Percentiles rank a stretch among this genome's conserved stretches.
These are phyloP conservation scores for Aricia artaxerxes DNA, from an alignment of 2,888 invertebrate genomes.

Conservation along the genomic window DNA sequence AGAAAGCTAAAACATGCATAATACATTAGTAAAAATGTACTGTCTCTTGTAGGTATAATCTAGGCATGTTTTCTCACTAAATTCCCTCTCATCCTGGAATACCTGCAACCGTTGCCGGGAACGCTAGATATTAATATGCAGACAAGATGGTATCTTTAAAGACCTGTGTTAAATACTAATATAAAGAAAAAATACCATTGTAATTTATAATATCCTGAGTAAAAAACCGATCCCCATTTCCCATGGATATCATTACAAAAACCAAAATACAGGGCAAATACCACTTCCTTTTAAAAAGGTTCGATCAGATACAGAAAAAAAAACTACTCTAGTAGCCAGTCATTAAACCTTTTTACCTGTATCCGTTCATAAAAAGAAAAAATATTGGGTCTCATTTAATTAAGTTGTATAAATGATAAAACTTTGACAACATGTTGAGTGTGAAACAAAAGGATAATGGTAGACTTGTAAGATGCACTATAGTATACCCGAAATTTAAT, in stretches of 20 bases:
- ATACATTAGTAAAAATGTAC: no score
- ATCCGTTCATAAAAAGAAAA: constrained; percentile 13
- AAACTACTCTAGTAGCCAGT: constrained; percentile 13
- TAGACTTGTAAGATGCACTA: background rate
- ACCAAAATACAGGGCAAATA: background rate
- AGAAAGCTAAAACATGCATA: no score
- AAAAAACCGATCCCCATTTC: background rate
- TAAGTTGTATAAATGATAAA: constrained; percentile 10
- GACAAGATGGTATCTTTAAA: no score
- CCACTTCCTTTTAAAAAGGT: background rate
- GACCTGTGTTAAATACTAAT: no score
- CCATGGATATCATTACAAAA: background rate
- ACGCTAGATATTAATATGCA: no score
- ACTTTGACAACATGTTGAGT: background rate
- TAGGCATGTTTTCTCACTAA: no score
- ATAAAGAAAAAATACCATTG: background rate
- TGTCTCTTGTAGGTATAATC: no score
- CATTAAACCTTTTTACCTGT: constrained; percentile 20
- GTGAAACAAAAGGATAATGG: background rate
- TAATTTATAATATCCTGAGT: background rate
- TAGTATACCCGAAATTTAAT: background rate
- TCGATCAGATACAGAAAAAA: constrained; percentile 9
- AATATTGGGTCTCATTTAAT: background rate
- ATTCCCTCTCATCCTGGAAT: no score
- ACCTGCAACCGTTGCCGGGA: no score